Conservation (phyloP, 2,888 invertebrate genomes). For the Heliconius aoede region DNA sequence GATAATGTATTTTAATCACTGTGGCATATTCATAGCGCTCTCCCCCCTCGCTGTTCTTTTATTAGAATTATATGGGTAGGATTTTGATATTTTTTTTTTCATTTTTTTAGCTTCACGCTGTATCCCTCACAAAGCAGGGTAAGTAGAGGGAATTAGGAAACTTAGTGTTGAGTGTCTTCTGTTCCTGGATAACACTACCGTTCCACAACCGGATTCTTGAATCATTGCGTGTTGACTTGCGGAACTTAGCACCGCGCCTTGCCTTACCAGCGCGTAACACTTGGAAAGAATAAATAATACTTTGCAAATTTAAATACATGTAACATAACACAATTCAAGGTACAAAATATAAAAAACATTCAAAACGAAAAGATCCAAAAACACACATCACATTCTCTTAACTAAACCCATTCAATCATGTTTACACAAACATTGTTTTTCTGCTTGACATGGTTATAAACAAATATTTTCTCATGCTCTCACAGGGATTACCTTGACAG, state of each 20-base stretch:
- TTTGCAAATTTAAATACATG: background rate
- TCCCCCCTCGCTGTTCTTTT: background rate
- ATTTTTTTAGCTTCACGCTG: no score
- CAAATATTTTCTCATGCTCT: conserved; percentile 47
- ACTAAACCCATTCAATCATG: conserved; percentile 27
- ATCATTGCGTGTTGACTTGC: no score
- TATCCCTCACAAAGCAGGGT: no score
- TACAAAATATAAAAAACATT: background rate
- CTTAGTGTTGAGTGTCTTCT: no score
- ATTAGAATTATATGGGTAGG: background rate
- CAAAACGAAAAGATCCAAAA: background rate
- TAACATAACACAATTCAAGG: background rate
- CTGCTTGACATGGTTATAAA: conserved; percentile 45
- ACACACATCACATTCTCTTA: background rate
- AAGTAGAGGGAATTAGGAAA: no score
- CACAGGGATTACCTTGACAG: conserved; percentile 43
- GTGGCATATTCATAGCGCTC: background rate
- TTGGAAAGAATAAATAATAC: background rate
- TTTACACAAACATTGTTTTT: conserved; percentile 32
- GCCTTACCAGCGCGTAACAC: no score
- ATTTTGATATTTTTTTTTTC: no score
- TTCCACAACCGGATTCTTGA: no score
- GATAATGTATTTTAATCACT: background rate
- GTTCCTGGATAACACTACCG: no score
- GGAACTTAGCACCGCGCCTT: no score